phyloP scores from a whole-genome alignment of 2,888 invertebrate species.

The Lydus trimaculatus region DNA sequence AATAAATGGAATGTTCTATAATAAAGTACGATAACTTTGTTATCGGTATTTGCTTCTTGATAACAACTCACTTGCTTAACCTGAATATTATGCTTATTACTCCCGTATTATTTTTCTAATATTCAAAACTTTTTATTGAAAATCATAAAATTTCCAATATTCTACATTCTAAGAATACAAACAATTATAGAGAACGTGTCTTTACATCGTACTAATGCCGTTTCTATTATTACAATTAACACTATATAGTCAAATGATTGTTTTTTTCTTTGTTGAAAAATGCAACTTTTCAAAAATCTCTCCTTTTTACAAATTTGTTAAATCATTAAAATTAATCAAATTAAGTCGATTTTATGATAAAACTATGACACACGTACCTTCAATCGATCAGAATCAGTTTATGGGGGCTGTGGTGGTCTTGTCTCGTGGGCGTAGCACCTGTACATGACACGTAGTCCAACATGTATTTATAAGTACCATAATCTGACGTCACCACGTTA shows the following conservation, averaged over 20 bases:
- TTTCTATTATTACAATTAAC: conserved; percentile 6
- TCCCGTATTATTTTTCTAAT: neutral
- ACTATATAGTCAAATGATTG: neutral
- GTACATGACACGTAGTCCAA: conserved; percentile 50
- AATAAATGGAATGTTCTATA: neutral
- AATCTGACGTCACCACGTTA: conserved; percentile 50
- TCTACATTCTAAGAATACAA: neutral
- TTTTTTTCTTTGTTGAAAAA: too few species aligned
- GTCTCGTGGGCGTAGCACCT: conserved; percentile 48
- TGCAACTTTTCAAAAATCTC: too few species aligned
- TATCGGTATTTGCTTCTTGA: conserved; percentile 5
- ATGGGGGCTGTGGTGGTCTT: conserved; percentile 29
- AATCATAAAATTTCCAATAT: neutral
- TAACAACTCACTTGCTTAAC: conserved; percentile 6
- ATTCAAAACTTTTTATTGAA: neutral
- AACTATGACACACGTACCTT: neutral
- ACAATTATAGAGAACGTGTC: neutral
- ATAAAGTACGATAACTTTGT: conserved; percentile 6
- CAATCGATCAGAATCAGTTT: conserved; percentile 1
- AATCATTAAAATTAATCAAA: too few species aligned
- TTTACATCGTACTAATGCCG: neutral
- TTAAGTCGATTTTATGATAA: neutral
- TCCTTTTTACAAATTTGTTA: too few species aligned
- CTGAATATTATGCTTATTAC: neutral
- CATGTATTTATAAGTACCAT: conserved; percentile 50